Conservation (phyloP, 2,113 vertebrate species). For the Triplophysa dalaica region DNA sequence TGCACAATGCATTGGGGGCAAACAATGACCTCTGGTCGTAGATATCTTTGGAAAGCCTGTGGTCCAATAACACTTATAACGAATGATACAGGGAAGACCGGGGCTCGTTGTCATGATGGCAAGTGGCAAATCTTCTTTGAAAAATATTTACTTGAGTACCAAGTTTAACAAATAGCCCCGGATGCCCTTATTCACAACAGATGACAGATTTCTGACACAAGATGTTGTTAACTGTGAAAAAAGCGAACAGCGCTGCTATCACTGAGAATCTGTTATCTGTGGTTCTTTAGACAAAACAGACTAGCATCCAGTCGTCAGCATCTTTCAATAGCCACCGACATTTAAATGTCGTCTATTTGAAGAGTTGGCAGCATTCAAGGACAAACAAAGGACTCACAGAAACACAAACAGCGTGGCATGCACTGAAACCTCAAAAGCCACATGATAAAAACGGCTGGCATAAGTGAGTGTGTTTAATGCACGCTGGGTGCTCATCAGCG, state of each 20-base stretch:
- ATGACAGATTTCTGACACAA: too few species aligned
- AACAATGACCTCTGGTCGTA: constrained; percentile 13
- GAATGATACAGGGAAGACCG: background rate
- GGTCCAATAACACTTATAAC: constrained; percentile 7
- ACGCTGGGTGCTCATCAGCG: constrained; percentile 71
- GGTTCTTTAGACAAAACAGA: background rate
- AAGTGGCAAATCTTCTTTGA: background rate
- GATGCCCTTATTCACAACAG: background rate
- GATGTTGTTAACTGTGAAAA: too few species aligned
- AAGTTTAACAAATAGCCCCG: background rate
- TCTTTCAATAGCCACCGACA: background rate
- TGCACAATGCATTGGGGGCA: constrained; percentile 9
- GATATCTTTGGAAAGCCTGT: background rate
- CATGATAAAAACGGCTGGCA: constrained; percentile 58
- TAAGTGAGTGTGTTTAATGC: constrained; percentile 73
- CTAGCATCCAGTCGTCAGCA: background rate
- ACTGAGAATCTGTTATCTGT: background rate
- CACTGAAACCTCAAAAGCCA: constrained; percentile 20
- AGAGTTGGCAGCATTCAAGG: constrained; percentile 17
- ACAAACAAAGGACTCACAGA: constrained; percentile 21
- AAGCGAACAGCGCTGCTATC: background rate
- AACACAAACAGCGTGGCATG: constrained; percentile 19
- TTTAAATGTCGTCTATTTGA: background rate
- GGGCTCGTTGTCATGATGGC: background rate
- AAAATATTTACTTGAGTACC: background rate